A percentile compares a stretch with the other conserved stretches of the same genome.
phyloP scores from a whole-genome alignment of 2,797 vertebrate genomes.

The Perodicticus potto region DNA sequence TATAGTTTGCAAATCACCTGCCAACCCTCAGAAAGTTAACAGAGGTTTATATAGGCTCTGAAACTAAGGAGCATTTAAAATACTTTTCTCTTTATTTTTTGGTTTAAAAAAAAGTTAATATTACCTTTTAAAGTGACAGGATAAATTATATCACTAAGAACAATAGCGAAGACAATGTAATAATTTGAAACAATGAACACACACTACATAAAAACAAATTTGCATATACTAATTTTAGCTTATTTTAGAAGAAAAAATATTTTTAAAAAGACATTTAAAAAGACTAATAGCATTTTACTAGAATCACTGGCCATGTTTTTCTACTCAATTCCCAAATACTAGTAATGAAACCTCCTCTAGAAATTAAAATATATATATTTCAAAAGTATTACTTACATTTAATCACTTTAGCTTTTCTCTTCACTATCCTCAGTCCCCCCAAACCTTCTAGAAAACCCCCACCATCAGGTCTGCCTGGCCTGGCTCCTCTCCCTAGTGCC shows the following conservation, averaged over 20 bases:
- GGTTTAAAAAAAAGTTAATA: not conserved
- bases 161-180: not conserved
- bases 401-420: constrained; percentile 6
- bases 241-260: not conserved
- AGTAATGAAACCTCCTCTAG: not conserved
- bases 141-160: not conserved
- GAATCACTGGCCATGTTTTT: not conserved
- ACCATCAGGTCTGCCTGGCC: constrained; percentile 35
- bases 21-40: not conserved
- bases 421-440: constrained; percentile 41
- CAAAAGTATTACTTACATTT: constrained; percentile 63
- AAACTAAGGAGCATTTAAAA: not conserved
- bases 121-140: not conserved
- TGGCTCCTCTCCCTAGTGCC: constrained; percentile 78
- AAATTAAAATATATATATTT: not conserved
- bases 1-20: too few species aligned
- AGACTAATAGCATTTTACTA: not conserved
- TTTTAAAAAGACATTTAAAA: not conserved
- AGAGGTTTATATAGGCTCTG: not conserved
- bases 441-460: constrained; percentile 67
- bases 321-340: not conserved
- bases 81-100: not conserved
- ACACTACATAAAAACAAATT: not conserved
- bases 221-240: not conserved
- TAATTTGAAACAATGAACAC: not conserved